Percentiles rank a stretch among this genome's conserved stretches.
Conservation (phyloP, 2,888 invertebrate genomes). For the Seira musarum region DNA sequence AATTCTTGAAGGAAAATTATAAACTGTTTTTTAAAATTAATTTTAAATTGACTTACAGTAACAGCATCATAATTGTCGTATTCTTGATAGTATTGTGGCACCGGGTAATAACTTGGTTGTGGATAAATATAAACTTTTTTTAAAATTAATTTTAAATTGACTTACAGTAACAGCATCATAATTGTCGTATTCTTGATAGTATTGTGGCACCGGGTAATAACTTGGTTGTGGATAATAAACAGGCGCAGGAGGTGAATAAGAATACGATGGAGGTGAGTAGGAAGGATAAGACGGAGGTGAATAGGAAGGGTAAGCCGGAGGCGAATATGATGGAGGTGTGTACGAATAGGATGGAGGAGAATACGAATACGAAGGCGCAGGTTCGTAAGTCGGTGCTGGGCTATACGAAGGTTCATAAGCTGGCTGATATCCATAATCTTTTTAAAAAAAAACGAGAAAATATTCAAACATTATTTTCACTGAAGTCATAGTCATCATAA, state of each 20-base stretch:
- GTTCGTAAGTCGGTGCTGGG: conserved; percentile 43
- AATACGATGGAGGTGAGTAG: conserved; percentile 30
- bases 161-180: conserved; percentile 66
- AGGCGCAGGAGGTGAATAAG: conserved; percentile 38
- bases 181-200: conserved; percentile 60
- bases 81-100: conserved; percentile 63
- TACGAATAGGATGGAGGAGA: conserved; percentile 44
- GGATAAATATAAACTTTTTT: conserved; percentile 23
- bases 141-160: conserved; percentile 16
- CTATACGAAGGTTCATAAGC: conserved; percentile 53
- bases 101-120: conserved; percentile 39
- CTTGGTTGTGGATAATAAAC: conserved; percentile 24
- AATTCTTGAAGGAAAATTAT: too few relatives aligned
- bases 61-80: conserved; percentile 66
- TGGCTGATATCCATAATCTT: conserved; percentile 47
- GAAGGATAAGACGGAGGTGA: conserved; percentile 45
- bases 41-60: conserved; percentile 51
- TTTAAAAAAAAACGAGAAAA: conserved; percentile 28
- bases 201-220: conserved; percentile 27
- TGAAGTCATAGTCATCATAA: too few relatives aligned
- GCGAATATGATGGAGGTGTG: conserved; percentile 12
- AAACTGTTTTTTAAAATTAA: conserved; percentile 19
- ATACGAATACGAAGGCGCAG: conserved; percentile 33
- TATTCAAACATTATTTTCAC: conserved; percentile 5
- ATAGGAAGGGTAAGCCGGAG: conserved; percentile 22